phyloP scores from a whole-genome alignment of 2,888 invertebrate species.

The Diachrysia chrysitis region DNA sequence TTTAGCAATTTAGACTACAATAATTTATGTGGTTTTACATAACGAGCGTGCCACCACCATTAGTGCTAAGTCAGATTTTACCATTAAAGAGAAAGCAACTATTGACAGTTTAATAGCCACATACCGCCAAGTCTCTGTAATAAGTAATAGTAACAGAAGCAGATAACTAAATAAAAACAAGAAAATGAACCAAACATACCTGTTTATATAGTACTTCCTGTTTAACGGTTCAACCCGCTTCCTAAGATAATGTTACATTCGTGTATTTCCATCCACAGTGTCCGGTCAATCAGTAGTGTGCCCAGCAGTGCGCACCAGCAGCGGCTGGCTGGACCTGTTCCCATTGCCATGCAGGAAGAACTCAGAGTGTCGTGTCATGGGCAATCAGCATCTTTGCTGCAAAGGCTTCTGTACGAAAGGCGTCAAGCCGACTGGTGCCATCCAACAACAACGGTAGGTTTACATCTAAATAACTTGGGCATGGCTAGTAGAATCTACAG shows the following conservation, averaged over 20 bases:
- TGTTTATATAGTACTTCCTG: background rate
- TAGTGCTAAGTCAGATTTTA: background rate
- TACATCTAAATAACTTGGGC: background rate
- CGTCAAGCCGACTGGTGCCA: conserved; percentile 66
- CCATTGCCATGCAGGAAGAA: conserved; percentile 88
- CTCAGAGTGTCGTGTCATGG: conserved; percentile 88
- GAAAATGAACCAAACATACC: background rate
- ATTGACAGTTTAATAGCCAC: background rate
- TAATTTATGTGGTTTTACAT: background rate
- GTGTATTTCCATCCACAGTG: conserved; percentile 56
- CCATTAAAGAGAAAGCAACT: background rate
- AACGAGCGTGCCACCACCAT: background rate
- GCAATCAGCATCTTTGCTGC: conserved; percentile 88
- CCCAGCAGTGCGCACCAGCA: conserved; percentile 83
- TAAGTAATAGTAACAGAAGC: background rate
- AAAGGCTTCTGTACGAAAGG: conserved; percentile 88
- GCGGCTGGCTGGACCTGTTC: conserved; percentile 87
- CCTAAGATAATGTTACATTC: background rate
- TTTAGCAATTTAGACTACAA: too few species aligned
- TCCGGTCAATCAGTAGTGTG: conserved; percentile 77
- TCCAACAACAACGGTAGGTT: conserved; percentile 72
- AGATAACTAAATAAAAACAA: background rate
- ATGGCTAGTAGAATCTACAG: background rate
- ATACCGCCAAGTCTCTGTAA: too few species aligned
- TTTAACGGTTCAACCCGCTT: background rate